Evolutionary conservation across 2,113 vertebrate species (phyloP), one percentile per base, ranked within the genome.

Genomic region (Odobenus rosmarus): DNA sequence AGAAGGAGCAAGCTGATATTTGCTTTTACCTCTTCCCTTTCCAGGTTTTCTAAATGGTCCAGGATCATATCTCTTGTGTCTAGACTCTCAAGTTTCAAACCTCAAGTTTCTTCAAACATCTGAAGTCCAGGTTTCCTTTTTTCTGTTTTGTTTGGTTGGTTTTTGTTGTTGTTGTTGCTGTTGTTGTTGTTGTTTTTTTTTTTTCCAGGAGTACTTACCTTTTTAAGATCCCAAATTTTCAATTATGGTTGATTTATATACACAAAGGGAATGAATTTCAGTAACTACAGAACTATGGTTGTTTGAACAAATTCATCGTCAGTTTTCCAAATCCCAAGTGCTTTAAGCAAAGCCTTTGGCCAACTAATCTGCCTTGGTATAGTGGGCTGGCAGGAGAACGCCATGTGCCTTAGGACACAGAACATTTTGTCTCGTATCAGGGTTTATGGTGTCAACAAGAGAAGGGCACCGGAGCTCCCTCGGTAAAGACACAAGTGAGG

Each of bases 401-500:
- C 11, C 1, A 0, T 9, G 11, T 19, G 39, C n/a, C 28, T 21
- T 46, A 36, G 24, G 33, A 23, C 19, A 55, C 42, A 15, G 49
- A 46, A 16, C 31, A 57, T 26, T 36, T 85, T 55, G 51, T 90
- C 74, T 21, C 3, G 0, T 33, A 3, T 59, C 39, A 61, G 74
- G 55, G 1, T 51, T 72, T 80, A 36, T 59, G 33, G 16, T 64
- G 55, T 8, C 67, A 53, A 24, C 1, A 76, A 77, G 15, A 13
- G 4, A 64, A 61, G 33, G 2, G 21, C 9, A 4, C 26, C 39
- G 28, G 18, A 2, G 2, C 16, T 59, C 59, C 21, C 7, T 74
- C 21, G 36, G 21, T 53, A 23, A 79, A 94, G 36, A 26, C 9
- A 19, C 6, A 11, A 64, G 3, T 28, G 49, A 95, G 5, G 46